These are phyloP conservation scores for Pollachius pollachius DNA, from an alignment of 2,113 vertebrate species.

Conservation along the genomic window DNA sequence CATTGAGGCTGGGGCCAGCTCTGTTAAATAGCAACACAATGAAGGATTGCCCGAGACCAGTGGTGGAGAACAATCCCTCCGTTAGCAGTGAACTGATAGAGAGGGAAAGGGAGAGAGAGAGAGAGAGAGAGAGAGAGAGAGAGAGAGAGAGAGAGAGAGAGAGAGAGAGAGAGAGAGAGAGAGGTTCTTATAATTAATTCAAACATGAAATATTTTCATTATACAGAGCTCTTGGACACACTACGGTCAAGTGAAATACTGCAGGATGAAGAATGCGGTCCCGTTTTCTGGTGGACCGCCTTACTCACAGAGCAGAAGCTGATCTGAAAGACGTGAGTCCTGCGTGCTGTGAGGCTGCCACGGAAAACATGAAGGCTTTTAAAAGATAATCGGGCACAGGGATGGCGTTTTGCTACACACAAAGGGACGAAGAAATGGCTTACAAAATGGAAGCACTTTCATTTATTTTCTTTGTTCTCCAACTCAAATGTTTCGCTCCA, in stretches of 20 bases:
- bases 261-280: constrained; percentile 51
- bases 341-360: constrained; percentile 6
- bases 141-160: no score
- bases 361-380: constrained; percentile 42
- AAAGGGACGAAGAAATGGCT: no score
- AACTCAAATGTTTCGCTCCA: no score
- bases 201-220: constrained; percentile 68
- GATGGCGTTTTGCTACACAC: constrained; percentile 39
- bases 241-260: constrained; percentile 49
- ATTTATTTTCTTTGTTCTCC: no score
- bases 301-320: constrained; percentile 31
- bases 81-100: constrained; percentile 43
- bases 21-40: constrained; percentile 65
- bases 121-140: no score
- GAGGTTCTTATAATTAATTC: constrained; percentile 59
- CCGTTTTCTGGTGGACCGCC: constrained; percentile 50
- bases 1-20: constrained; percentile 44
- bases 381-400: constrained; percentile 52
- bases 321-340: constrained; percentile 48
- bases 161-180: no score
- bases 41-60: constrained; percentile 56
- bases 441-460: no score
- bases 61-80: constrained; percentile 51
- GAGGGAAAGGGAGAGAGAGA: constrained; percentile 13
- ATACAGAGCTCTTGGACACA: constrained; percentile 52